Base-by-base conservation (phyloP, 2,797 vertebrate genomes). In the Chelon labrosus region DNA sequence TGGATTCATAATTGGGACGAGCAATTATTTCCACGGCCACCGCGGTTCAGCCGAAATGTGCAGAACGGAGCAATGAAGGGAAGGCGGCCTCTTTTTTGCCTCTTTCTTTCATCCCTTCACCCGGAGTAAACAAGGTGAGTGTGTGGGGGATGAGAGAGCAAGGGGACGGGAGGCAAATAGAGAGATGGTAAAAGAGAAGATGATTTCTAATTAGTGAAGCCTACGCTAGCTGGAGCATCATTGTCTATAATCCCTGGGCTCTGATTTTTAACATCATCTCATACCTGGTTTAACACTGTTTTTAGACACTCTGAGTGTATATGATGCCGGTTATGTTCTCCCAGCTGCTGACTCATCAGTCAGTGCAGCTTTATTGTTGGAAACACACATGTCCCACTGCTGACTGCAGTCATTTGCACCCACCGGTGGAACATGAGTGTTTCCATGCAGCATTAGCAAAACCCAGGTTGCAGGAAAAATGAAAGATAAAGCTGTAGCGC, bases 1-100 rank as follows among this genome's bases (percentile, higher is more conserved):
- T 86, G 87, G 87, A 86, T 84, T 90, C 86, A 79, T 89, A 91
- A 90, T 88, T 88, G 83, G 79, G 79, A 85, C 81, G 76, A 78
- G 87, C 77, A 86, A 88, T 93, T 90, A 91, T 90, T 85, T 83
- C 77, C 81, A 77, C 73, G 47, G 61, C 68, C 59, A 51, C 70
- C 72, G 60, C 83, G 85, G 86, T 88, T 84, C 79, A 73, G 60
- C 52, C n/a, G 12, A 85, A 83, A 90, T 80, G 61, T 62, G 52
- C 16, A 0, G 31, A 70, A 42, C 0, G 0, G 69, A 70, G 79
- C 77, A 76, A 74, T 74, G 69, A 22, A 39, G 70, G 47, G 17
- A 19, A 67, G 72, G 65, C 60, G 37, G 72, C 53, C 72, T 81
- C 41, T 81, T 37, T 70, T 70, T 64, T 62, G 42, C 65, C 31